Conservation (phyloP, 1,140 invertebrate species). For the Patella vulgata region DNA sequence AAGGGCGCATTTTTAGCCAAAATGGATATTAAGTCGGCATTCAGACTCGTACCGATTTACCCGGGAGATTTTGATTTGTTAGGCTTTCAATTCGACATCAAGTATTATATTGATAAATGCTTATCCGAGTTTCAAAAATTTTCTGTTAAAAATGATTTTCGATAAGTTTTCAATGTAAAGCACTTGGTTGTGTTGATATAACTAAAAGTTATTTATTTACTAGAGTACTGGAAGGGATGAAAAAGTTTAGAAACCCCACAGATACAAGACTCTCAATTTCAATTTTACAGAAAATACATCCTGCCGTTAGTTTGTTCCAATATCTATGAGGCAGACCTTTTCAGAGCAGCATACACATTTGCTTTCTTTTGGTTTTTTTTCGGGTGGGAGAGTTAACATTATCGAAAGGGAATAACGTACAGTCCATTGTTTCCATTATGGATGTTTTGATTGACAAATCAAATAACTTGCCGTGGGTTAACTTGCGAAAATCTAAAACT, state of each 20-base stretch:
- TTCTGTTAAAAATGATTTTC: too few species aligned
- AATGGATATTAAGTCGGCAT: conserved; percentile 19
- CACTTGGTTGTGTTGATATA: too few species aligned
- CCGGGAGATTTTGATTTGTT: background rate
- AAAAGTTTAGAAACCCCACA: background rate
- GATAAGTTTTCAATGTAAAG: too few species aligned
- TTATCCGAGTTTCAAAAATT: too few species aligned
- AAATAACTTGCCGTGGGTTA: background rate
- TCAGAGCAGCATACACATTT: conserved; percentile 16
- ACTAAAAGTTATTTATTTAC: too few species aligned
- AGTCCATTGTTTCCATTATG: background rate
- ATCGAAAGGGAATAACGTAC: background rate
- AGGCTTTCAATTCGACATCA: conserved; percentile 9
- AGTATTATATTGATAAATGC: too few species aligned
- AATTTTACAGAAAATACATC: background rate
- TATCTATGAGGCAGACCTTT: conserved; percentile 15
- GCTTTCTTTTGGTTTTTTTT: conserved; percentile 29
- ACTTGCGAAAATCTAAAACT: conserved; percentile 9
- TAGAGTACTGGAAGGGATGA: too few species aligned
- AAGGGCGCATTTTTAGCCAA: conserved; percentile 9
- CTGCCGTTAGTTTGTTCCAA: conserved; percentile 4
- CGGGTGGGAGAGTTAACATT: conserved; percentile 23
- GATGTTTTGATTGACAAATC: background rate
- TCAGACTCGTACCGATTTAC: background rate
- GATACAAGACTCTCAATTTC: conserved; percentile 16